A percentile compares a stretch with the other conserved stretches of the same genome.
Evolutionary conservation across 1,140 invertebrate species (phyloP).

Genomic region (Musca vetustissima): DNA sequence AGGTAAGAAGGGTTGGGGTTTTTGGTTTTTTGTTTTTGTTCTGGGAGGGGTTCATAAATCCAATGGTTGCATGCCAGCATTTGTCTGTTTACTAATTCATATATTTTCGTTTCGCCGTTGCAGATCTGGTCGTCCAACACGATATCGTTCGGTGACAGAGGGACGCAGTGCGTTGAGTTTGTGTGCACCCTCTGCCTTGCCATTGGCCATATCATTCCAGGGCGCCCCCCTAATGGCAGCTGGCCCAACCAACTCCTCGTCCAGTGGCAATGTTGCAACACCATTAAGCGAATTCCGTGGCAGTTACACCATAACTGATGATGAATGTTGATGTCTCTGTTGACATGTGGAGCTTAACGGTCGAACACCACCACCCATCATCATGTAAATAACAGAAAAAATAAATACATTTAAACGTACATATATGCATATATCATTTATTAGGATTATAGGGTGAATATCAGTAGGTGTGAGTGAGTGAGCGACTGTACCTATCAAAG

Average conservation of each 20-base stretch:
- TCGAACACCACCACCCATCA: neutral
- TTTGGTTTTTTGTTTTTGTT: neutral
- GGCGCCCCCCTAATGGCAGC: conserved; percentile 63
- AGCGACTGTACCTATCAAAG: too few species aligned
- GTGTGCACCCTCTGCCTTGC: conserved; percentile 63
- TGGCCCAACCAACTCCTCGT: conserved; percentile 41
- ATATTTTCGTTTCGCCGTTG: conserved; percentile 35
- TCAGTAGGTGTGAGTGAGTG: too few species aligned
- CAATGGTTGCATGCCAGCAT: too few species aligned
- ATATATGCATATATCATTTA: neutral
- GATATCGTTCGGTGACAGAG: conserved; percentile 66
- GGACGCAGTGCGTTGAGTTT: conserved; percentile 60
- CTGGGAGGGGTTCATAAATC: too few species aligned
- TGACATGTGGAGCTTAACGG: neutral
- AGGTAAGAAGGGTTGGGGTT: conserved; percentile 59
- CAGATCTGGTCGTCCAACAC: conserved; percentile 61
- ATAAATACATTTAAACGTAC: neutral
- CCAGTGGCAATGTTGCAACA: conserved; percentile 29
- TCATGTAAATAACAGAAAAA: neutral
- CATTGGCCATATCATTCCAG: conserved; percentile 65
- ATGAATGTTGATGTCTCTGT: conserved; percentile 43
- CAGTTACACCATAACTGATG: conserved; percentile 50
- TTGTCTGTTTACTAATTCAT: neutral
- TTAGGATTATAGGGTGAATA: neutral
- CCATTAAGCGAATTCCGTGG: conserved; percentile 52